phyloP scores from a whole-genome alignment of 1,140 invertebrate species.

The Rhysida immarginata region DNA sequence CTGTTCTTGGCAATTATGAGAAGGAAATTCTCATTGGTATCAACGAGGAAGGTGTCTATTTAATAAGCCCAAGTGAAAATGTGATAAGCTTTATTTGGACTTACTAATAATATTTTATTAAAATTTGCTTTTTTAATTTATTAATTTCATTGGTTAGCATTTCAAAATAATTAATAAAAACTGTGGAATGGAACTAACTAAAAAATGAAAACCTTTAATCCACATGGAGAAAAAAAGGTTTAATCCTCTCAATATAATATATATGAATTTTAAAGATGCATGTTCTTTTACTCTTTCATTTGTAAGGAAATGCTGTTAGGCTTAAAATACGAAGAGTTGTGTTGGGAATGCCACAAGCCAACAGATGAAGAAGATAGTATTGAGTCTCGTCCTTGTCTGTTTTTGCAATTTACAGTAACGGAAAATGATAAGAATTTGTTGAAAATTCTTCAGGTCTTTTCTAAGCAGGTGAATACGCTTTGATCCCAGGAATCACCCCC shows the following conservation, averaged over 20 bases:
- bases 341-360: conserved; percentile 72
- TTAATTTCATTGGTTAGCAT: not conserved
- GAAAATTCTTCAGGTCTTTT: conserved; percentile 76
- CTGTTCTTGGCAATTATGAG: conserved; percentile 69
- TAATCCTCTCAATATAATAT: not conserved
- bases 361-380: conserved; percentile 65
- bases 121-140: conserved; percentile 1
- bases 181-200: not conserved
- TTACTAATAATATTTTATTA: not conserved
- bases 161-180: not conserved
- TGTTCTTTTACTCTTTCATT: conserved; percentile 10
- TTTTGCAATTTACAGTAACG: conserved; percentile 69
- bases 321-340: conserved; percentile 69
- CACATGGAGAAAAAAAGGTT: not conserved
- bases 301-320: conserved; percentile 63
- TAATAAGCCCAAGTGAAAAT: conserved; percentile 69
- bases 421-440: conserved; percentile 69
- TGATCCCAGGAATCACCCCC: too few relatives aligned
- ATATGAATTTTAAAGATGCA: not conserved
- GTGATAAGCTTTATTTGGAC: conserved; percentile 37
- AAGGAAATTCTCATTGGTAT: conserved; percentile 72
- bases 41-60: conserved; percentile 67
- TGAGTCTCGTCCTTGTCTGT: conserved; percentile 74
- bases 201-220: not conserved
- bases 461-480: conserved; percentile 59